Percentiles rank a stretch among this genome's conserved stretches.
Conservation (phyloP, 1,140 invertebrate species). For the Mamestra configurata region DNA sequence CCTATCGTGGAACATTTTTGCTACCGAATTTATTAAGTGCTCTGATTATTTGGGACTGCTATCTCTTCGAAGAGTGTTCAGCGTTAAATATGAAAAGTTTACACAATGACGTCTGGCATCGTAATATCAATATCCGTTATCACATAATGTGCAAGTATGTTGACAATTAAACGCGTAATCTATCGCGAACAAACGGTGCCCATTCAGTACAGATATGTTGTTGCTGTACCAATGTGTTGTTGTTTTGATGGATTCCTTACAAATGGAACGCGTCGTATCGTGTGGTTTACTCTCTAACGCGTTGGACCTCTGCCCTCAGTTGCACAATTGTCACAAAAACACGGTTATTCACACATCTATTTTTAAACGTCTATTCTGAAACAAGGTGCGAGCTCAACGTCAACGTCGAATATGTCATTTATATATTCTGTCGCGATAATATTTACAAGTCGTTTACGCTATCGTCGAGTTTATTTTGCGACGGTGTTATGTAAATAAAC, state of each 20-base stretch:
- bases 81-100: constrained; percentile 54
- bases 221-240: constrained; percentile 56
- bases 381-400: constrained; percentile 30
- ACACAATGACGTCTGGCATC: constrained; percentile 52
- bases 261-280: constrained; percentile 55
- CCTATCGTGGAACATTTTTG: constrained; percentile 54
- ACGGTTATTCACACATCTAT: constrained; percentile 46
- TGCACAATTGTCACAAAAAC: constrained; percentile 51
- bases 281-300: constrained; percentile 30
- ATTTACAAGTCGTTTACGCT: constrained; percentile 37
- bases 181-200: constrained; percentile 44
- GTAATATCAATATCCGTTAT: constrained; percentile 37
- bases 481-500: constrained; percentile 11
- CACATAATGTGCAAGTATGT: constrained; percentile 33
- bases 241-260: constrained; percentile 53
- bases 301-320: constrained; percentile 44
- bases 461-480: constrained; percentile 20
- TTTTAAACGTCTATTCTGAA: constrained; percentile 35
- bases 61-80: constrained; percentile 36
- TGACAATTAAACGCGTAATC: constrained; percentile 43
- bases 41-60: constrained; percentile 46
- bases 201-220: constrained; percentile 66
- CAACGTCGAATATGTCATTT: constrained; percentile 35
- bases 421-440: constrained; percentile 7
- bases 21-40: constrained; percentile 41